phyloP scores from a whole-genome alignment of 2,113 vertebrate genomes.

The Perccottus glenii region DNA sequence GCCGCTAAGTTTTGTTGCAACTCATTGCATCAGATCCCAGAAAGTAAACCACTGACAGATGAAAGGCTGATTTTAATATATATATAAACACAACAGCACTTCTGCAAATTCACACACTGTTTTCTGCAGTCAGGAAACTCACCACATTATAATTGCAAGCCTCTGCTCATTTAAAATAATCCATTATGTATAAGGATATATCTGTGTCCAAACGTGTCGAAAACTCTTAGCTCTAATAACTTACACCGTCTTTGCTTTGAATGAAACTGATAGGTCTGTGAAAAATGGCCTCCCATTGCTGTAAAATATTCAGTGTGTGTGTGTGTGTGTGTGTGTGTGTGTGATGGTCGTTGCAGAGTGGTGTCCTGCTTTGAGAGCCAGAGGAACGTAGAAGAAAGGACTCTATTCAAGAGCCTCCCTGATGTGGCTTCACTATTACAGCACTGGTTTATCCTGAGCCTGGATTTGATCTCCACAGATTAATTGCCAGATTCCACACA shows the following conservation, averaged over 20 bases:
- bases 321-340: conserved; percentile 24
- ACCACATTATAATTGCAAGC: conserved; percentile 37
- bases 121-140: conserved; percentile 17
- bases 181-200: conserved; percentile 63
- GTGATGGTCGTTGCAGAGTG: background rate
- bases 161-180: conserved; percentile 62
- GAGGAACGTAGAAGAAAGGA: conserved; percentile 30
- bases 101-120: too few relatives aligned
- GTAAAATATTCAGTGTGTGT: conserved; percentile 74
- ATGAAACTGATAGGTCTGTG: conserved; percentile 67
- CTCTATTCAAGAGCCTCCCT: conserved; percentile 42
- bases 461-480: conserved; percentile 55
- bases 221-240: conserved; percentile 45
- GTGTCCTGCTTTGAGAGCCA: conserved; percentile 34
- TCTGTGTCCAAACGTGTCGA: conserved; percentile 47
- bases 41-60: conserved; percentile 48
- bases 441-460: conserved; percentile 30
- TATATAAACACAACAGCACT: too few relatives aligned
- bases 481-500: conserved; percentile 51
- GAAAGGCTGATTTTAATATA: conserved; percentile 40
- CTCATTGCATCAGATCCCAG: conserved; percentile 59
- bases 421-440: conserved; percentile 20
- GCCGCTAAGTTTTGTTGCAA: conserved; percentile 53
- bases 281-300: conserved; percentile 67
- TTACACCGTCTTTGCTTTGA: conserved; percentile 57